Evolutionary conservation across 2,888 invertebrate genomes (phyloP), one percentile per base, ranked within the genome.

Genomic region (Psococerastis gibbosa): DNA sequence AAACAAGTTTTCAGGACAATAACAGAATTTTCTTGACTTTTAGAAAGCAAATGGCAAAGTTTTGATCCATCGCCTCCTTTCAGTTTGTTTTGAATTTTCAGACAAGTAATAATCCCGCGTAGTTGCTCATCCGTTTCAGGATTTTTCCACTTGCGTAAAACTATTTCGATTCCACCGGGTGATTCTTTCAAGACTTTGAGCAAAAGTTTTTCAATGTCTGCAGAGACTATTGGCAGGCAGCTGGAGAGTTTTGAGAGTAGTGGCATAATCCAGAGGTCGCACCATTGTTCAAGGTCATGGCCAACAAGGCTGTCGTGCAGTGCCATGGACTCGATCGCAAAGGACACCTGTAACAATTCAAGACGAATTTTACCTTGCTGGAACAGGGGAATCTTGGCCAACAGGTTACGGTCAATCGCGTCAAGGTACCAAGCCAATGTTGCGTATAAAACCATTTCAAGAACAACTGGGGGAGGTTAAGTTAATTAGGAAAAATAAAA

Each of bases 141-240:
- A 27, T 27, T 9, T 11, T 27, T 27, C 27, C 38, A 38, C 22
- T 18, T 38, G 15, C 20, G n/a, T 5, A 38, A 13, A 22, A 38
- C 20, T 16, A 20, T 18, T 20, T 18, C 5, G 18, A 38, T 38
- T 13, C 17, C 38, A 6, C n/a, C n/a, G 5, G 38, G 38, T 6
- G 15, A 5, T 5, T 5, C 18, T 20, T 38, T 38, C 5, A 38
- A 38, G 13, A 22, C 4, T 20, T 38, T 38, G 9, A 20, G 20
- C 20, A 38, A 20, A n/a, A 38, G 20, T 20, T 38, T 38, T 11
- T 38, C 38, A 5, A 38, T 38, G 18, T 38, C 38, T 16, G 38
- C 38, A 4, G 38, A 16, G 18, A 38, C 38, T 9, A 38, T 38
- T 5, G 38, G 38, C 4, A 20, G 20, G 20, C 17, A 17, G 6